Conservation (phyloP, 2,888 invertebrate genomes). For the Spilosoma lubricipeda region DNA sequence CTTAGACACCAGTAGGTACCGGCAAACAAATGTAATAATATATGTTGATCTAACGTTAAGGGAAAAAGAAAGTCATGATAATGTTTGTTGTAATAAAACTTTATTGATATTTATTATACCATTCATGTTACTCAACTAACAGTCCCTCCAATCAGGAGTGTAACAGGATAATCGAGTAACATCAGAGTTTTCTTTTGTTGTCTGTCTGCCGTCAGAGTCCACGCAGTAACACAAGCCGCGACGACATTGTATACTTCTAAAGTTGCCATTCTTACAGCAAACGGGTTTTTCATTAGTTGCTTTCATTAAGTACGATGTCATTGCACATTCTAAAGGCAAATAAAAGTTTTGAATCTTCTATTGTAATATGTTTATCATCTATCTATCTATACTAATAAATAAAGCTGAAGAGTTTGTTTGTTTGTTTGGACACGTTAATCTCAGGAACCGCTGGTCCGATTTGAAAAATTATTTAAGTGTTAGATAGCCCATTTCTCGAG, state of each 20-base stretch:
- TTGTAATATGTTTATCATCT: not conserved
- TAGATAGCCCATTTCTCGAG: too few species aligned
- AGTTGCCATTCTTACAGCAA: constrained; percentile 89
- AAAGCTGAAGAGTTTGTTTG: too few species aligned
- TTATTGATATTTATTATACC: not conserved
- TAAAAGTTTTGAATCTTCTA: too few species aligned
- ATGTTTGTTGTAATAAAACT: not conserved
- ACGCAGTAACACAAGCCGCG: constrained; percentile 88
- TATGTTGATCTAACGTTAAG: not conserved
- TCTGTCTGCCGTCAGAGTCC: constrained; percentile 86
- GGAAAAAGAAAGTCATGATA: too few species aligned
- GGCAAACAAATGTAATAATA: too few species aligned
- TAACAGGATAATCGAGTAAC: constrained; percentile 65
- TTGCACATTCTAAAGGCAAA: constrained; percentile 86
- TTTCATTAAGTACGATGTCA: constrained; percentile 79
- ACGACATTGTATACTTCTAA: constrained; percentile 87
- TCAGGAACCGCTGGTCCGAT: too few species aligned
- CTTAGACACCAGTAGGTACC: too few species aligned
- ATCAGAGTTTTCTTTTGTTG: constrained; percentile 66
- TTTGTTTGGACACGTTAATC: too few species aligned
- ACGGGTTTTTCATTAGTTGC: constrained; percentile 79
- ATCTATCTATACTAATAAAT: too few species aligned
- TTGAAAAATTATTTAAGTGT: too few species aligned
- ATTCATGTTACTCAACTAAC: constrained; percentile 48
- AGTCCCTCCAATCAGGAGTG: constrained; percentile 66